Base-by-base conservation (phyloP, 2,113 vertebrate species). In the Suncus etruscus region DNA sequence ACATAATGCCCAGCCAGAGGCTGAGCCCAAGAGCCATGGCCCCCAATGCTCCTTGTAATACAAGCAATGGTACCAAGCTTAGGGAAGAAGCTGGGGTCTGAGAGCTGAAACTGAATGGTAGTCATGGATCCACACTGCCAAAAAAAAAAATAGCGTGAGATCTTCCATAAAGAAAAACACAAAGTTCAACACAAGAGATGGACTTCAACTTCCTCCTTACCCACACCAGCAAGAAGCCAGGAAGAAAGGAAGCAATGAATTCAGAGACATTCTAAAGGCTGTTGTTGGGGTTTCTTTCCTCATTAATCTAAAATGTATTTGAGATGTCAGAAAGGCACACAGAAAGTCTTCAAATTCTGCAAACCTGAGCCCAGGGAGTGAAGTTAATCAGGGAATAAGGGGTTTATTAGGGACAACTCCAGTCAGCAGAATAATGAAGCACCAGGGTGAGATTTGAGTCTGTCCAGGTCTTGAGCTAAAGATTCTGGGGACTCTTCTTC, bases 261-360 rank as follows among this genome's bases (percentile, higher is more conserved):
- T 29, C 76, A 85, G 50, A 50, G 65, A 69, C 78, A 69, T 24
- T 61, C 50, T 20, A 22, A 83, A 54, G 50, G 68, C 20, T 61
- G 58, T 22, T 61, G 1, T 61, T 20, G 39, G 39, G 39, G 58
- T 61, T 61, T 61, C 16, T 22, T 61, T 58, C n/a, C 14, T 48
- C 27, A 90, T 20, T 8, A 68, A 73, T 32, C 25, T 24, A 39
- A 10, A 27, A 83, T 54, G 16, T 15, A 61, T 54, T 31, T 3
- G 24, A 7, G 48, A 91, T 82, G n/a, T 22, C 15, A 83, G 82
- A 84, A 89, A 78, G 18, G 32, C 65, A 66, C 65, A 25, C 24
- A 12, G 65, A 66, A 11, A 66, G 27, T 29, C 24, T 66, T 29
- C 65, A 16, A 65, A 65, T 22, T 16, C 61, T 65, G 16, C 15